phyloP scores from a whole-genome alignment of 2,797 vertebrate species.

The Melanotaenia boesemani region DNA sequence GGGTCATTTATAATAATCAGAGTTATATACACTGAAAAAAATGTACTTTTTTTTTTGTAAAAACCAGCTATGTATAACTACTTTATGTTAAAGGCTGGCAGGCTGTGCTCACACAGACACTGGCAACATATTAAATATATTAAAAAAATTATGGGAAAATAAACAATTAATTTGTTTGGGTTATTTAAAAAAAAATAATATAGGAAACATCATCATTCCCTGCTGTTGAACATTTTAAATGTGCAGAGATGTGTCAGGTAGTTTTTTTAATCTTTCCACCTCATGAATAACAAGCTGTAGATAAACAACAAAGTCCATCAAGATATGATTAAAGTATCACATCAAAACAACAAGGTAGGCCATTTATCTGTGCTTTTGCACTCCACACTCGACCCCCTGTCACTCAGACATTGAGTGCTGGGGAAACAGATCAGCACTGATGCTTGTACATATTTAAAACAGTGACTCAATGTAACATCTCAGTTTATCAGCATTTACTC shows the following conservation, averaged over 20 bases:
- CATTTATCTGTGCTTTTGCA: constrained; percentile 7
- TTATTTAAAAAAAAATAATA: background rate
- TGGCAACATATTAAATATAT: constrained; percentile 1
- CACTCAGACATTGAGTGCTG: background rate
- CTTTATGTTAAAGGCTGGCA: background rate
- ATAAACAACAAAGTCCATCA: constrained; percentile 17
- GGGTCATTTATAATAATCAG: background rate
- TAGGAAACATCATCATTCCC: background rate
- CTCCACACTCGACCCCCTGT: background rate
- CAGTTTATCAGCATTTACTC: constrained; percentile 14
- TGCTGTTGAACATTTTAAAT: background rate
- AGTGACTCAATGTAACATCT: constrained; percentile 59
- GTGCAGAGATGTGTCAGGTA: background rate
- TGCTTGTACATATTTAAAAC: constrained; percentile 17
- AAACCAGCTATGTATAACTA: background rate
- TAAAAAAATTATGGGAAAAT: constrained; percentile 11
- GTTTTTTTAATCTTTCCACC: constrained; percentile 7
- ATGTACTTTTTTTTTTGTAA: constrained; percentile 4
- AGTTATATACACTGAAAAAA: background rate
- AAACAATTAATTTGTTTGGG: background rate
- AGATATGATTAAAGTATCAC: constrained; percentile 26
- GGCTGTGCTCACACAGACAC: background rate
- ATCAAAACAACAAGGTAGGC: constrained; percentile 11
- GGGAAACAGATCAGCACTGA: background rate
- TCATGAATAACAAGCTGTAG: constrained; percentile 7